Conservation (phyloP, 2,113 vertebrate genomes). For the Hydrolagus affinis region DNA sequence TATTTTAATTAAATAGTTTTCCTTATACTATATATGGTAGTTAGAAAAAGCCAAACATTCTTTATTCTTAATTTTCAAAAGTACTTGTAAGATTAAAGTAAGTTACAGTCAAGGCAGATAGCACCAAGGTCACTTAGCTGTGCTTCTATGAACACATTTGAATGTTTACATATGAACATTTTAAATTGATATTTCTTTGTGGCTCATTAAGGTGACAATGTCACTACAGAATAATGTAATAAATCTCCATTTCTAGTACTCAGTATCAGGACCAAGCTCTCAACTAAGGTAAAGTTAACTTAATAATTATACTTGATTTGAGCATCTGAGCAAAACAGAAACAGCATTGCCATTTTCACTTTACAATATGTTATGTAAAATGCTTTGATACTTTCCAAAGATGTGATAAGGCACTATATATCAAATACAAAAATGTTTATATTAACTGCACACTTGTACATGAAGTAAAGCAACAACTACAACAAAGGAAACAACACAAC, state of each 20-base stretch:
- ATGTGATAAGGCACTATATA: no score
- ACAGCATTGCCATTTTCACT: no score
- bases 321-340: not conserved
- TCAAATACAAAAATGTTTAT: not conserved
- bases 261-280: not conserved
- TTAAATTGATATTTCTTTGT: not conserved
- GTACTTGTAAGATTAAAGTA: not conserved
- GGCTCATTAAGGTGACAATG: not conserved
- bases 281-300: not conserved
- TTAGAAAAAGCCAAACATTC: constrained; percentile 35
- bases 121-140: not conserved
- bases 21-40: no score
- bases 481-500: not conserved
- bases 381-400: no score
- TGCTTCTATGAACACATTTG: not conserved
- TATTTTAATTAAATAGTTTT: no score
- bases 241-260: not conserved
- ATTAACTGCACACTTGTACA: not conserved
- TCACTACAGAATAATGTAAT: not conserved
- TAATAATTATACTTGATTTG: not conserved
- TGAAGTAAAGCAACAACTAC: not conserved
- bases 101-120: no score
- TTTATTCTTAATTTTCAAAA: constrained; percentile 27
- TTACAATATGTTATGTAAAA: no score
- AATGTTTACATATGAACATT: not conserved